Conservation (phyloP, 1,140 invertebrate genomes). For the Cheumatopsyche charites region DNA sequence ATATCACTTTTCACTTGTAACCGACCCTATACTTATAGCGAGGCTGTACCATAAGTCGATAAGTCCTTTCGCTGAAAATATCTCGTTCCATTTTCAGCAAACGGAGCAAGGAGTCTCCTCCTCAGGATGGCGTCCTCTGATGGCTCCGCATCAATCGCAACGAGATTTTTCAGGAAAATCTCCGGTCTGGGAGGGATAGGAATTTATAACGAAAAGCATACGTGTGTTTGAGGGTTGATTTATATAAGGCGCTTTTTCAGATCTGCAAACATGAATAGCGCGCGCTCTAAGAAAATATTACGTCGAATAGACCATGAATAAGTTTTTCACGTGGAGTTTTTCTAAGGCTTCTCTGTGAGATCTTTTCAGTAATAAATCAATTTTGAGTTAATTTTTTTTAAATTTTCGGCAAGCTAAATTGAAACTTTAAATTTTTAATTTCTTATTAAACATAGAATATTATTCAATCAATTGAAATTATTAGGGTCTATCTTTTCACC, state of each 20-base stretch:
- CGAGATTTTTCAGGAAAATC: constrained; percentile 1
- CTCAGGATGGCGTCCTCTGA: not conserved
- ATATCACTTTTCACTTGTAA: constrained; percentile 32
- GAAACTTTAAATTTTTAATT: too few relatives aligned
- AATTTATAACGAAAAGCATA: constrained; percentile 10
- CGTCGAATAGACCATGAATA: too few relatives aligned
- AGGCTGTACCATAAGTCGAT: constrained; percentile 7
- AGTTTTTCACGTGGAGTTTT: too few relatives aligned
- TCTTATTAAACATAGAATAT: too few relatives aligned
- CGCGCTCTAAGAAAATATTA: too few relatives aligned
- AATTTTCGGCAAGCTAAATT: too few relatives aligned
- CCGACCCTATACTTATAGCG: not conserved
- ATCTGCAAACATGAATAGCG: too few relatives aligned
- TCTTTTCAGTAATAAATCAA: too few relatives aligned
- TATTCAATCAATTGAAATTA: too few relatives aligned
- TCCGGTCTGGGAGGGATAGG: not conserved
- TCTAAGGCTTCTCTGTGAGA: not conserved
- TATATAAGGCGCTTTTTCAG: constrained; percentile 17
- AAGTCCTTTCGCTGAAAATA: not conserved
- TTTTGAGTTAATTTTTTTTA: too few relatives aligned
- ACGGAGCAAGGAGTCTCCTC: not conserved
- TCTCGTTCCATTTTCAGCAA: not conserved
- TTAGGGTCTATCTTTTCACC: too few relatives aligned
- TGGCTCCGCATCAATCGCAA: constrained; percentile 8
- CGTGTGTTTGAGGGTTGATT: constrained; percentile 10